Evolutionary conservation across 2,113 vertebrate species (phyloP), one percentile per base, ranked within the genome.

Genomic region (Dicerorhinus sumatrensis): DNA sequence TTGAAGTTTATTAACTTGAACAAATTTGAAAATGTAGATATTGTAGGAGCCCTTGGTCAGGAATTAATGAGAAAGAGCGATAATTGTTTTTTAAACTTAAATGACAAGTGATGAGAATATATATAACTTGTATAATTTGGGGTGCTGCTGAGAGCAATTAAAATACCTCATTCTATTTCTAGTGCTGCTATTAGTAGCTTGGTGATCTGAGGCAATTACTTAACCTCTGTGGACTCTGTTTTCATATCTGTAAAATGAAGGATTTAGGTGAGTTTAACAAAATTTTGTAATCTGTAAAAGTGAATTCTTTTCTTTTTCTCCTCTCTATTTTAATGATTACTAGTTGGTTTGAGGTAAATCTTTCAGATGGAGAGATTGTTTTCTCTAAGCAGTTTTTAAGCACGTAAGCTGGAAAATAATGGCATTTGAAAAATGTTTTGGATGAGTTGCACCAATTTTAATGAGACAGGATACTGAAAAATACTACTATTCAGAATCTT

Each of bases 81-180:
- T 93, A 91, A 84, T 96, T 96, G 67, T 81, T 62, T 92, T 72
- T 86, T 87, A 95, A 86, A 75, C n/a, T 96, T 84, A 91, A 93
- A 25, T 89, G 51, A 75, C 58, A 80, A 23, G 73, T 80, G 56
- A 69, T 96, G 60, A 85, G 39, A 79, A 51, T 82, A 16, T 89
- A 12, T 84, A 25, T 88, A 91, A 89, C 48, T 86, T 81, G 67
- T 11, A 75, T 89, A 63, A 88, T 97, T 89, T 87, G 29, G 75
- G 77, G 56, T 77, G 67, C 31, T 81, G 65, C 39, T 79, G 69
- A 96, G 36, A 91, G 95, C 87, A 92, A 91, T 95, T 97, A 83
- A 97, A 97, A 94, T 92, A 60, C 62, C 36, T 91, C 69, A n/a
- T 85, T 97, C 94, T 97, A 82, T 94, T 98, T 96, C 83, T 81